Percentiles rank a stretch among this genome's conserved stretches.
phyloP scores from a whole-genome alignment of 2,113 vertebrate genomes.

The Isurus oxyrinchus region DNA sequence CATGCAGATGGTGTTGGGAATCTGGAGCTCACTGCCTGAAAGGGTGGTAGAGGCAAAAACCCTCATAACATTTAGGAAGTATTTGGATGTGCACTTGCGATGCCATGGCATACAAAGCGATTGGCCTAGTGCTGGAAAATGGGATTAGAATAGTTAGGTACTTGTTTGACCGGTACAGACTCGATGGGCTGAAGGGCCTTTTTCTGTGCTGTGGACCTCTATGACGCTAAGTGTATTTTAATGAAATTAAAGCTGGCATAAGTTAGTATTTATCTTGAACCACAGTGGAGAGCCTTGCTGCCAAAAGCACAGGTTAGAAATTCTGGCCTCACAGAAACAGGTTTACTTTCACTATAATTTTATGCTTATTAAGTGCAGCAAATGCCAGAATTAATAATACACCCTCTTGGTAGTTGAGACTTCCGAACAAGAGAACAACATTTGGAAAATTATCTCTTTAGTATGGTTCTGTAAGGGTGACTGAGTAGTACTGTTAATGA shows the following conservation, averaged over 20 bases:
- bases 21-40: too few species aligned
- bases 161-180: too few species aligned
- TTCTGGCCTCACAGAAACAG: neutral
- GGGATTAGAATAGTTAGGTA: too few species aligned
- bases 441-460: neutral
- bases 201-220: too few species aligned
- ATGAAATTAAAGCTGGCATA: neutral
- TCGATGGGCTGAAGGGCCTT: too few species aligned
- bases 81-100: too few species aligned
- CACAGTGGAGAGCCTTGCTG: neutral
- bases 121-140: too few species aligned
- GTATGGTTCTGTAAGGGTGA: neutral
- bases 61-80: too few species aligned
- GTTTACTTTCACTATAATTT: neutral
- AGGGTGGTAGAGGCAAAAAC: too few species aligned
- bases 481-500: too few species aligned
- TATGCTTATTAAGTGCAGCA: neutral
- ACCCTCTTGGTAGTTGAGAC: neutral
- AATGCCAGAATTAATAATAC: neutral
- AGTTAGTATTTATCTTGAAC: neutral
- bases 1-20: too few species aligned
- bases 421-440: neutral
- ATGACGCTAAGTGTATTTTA: neutral
- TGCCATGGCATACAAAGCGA: too few species aligned
- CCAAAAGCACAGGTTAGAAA: neutral